Evolutionary conservation across 2,113 vertebrate species (phyloP).

Genomic region (Geothlypis trichas): DNA sequence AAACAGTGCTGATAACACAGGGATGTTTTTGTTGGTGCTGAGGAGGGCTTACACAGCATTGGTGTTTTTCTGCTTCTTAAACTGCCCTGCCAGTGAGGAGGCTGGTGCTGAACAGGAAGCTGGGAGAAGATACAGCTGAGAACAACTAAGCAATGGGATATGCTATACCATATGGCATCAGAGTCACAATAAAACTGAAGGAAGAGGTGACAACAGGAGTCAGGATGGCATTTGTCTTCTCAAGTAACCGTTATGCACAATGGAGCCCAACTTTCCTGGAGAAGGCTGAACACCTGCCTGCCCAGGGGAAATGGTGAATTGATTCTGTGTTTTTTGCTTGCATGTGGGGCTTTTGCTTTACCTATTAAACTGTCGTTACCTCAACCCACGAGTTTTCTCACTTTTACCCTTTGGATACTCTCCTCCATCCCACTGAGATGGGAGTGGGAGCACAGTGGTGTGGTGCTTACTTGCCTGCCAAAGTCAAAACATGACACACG

Average conservation of each 20-base stretch:
- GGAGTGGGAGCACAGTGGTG: fast-evolving
- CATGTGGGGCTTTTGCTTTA: not conserved
- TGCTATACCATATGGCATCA: not conserved
- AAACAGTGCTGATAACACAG: not conserved
- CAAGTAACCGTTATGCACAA: not conserved
- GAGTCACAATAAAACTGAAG: not conserved
- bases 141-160: not conserved
- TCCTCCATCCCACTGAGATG: not conserved
- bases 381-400: not conserved
- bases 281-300: not conserved
- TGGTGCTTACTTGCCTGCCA: not conserved
- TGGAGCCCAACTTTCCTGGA: fast-evolving
- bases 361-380: not conserved
- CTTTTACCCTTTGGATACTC: not conserved
- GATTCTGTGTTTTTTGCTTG: not conserved
- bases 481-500: not conserved
- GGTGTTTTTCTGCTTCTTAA: not conserved
- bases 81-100: not conserved
- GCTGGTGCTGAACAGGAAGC: not conserved
- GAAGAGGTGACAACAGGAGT: not conserved
- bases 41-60: not conserved
- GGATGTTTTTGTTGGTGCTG: not conserved
- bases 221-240: not conserved
- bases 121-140: not conserved
- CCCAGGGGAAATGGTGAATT: not conserved